Base-by-base conservation (phyloP, 2,113 vertebrate species). In the Stictonetta naevosa region DNA sequence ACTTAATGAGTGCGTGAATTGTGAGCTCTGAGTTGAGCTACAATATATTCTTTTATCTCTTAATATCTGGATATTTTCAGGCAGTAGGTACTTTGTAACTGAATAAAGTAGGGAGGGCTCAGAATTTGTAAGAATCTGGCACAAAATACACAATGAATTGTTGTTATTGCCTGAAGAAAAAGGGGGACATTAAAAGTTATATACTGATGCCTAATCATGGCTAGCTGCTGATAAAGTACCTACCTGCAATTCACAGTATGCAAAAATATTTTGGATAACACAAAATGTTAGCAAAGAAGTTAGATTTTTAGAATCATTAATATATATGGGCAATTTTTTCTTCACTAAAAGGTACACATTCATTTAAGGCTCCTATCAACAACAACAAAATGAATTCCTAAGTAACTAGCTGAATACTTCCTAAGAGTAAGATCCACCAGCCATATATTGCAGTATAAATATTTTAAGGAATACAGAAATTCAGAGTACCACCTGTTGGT, bases 381-480 rank as follows among this genome's bases (percentile, higher is more conserved):
- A 38, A 38, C 36, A 38, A 38, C 36, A 73, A 38, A 17, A 2
- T 22, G 0, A 53, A 55, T 74, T 88, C 10, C 18, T 23, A 59
- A 67, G 11, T 36, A 82, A 10, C 81, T 72, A 48, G 10, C 21
- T 48, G 21, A 48, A 21, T 48, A 48, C 46, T 77, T 13, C 19
- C 25, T 56, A 69, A 31, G 29, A 81, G 4, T 59, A 87, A 76
- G n/a, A 92, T 50, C 20, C 25, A 66, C 36, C 29, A 31, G 21
- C 46, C 46, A 50, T 63, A 29, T 83, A 86, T 71, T 77, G 28
- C 26, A 87, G n/a, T 66, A 69, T 34, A 5, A 93, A 64, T 76
- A 90, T 91, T 95, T 92, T 69, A 90, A 85, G 42, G 59, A 76
- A 74, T 76, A 40, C 5, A 85, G 71, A 87, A 89, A 92, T 93